Conservation (phyloP, 2,797 vertebrate genomes). For the Lithobates sylvaticus region DNA sequence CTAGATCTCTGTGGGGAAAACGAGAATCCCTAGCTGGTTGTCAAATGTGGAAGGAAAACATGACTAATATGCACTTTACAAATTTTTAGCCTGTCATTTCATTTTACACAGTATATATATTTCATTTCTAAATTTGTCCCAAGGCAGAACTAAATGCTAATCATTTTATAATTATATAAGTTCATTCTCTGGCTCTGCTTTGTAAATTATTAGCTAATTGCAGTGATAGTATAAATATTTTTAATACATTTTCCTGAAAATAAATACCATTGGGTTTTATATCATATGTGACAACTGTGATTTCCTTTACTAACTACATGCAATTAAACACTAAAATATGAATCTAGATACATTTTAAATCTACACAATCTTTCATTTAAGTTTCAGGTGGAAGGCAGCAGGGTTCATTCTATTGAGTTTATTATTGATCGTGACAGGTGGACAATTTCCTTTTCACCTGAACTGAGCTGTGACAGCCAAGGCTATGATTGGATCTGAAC, state of each 20-base stretch:
- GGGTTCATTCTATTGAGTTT: no score
- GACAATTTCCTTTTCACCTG: no score
- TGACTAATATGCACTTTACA: constrained; percentile 29
- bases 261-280: not conserved
- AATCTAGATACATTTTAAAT: no score
- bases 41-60: constrained; percentile 27
- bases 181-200: not conserved
- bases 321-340: no score
- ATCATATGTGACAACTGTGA: not conserved
- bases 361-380: no score
- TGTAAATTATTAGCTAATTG: not conserved
- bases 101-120: constrained; percentile 12
- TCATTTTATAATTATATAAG: not conserved
- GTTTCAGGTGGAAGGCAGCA: no score
- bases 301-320: no score
- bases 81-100: constrained; percentile 35
- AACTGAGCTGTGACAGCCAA: no score
- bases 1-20: constrained; percentile 23
- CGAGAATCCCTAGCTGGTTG: constrained; percentile 18
- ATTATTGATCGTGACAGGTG: no score
- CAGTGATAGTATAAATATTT: not conserved
- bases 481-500: no score
- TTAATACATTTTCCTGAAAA: not conserved
- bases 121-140: constrained; percentile 22
- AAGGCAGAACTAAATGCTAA: constrained; percentile 28